These are phyloP conservation scores for Drosophila azteca DNA, from an alignment of 1,140 invertebrate species.

Conservation along the genomic window DNA sequence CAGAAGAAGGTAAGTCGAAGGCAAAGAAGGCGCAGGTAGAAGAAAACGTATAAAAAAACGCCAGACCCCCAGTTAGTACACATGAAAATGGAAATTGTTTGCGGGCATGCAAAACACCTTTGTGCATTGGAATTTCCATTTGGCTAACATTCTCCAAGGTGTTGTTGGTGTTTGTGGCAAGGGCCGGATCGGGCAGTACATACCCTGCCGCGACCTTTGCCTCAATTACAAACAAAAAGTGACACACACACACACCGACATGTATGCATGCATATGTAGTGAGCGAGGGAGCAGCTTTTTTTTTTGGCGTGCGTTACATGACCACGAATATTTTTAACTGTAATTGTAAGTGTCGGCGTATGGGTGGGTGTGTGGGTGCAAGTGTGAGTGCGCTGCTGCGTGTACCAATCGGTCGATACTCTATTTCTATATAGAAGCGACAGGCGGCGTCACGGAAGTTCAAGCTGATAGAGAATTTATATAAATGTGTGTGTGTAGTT, in stretches of 20 bases:
- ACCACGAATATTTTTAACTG: slow-evolving; percentile 41
- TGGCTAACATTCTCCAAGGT: slow-evolving; percentile 2
- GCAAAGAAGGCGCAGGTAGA: slow-evolving; percentile 50
- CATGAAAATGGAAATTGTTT: slow-evolving; percentile 39
- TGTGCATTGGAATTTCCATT: slow-evolving; percentile 53
- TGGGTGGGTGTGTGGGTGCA: slow-evolving; percentile 20
- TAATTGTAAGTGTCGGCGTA: slow-evolving; percentile 28
- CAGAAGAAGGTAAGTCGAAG: slow-evolving; percentile 41
- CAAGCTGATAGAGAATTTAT: slow-evolving; percentile 20
- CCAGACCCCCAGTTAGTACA: slow-evolving; percentile 8
- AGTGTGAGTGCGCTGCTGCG: slow-evolving; percentile 39
- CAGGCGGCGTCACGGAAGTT: slow-evolving; percentile 36
- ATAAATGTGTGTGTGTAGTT: slow-evolving; percentile 34
- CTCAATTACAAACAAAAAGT: slow-evolving; percentile 76
- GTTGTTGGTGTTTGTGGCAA: slow-evolving; percentile 8
- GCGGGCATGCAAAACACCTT: slow-evolving; percentile 40
- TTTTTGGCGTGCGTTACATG: slow-evolving; percentile 59
- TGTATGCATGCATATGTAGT: slow-evolving; percentile 9
- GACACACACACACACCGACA: slow-evolving; percentile 51
- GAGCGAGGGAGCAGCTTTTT: slow-evolving; percentile 36
- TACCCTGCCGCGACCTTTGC: slow-evolving; percentile 69
- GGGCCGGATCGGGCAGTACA: slow-evolving; percentile 13
- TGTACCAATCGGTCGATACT: slow-evolving; percentile 34
- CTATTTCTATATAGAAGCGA: no score
- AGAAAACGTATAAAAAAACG: slow-evolving; percentile 6